Evolutionary conservation across 2,888 invertebrate genomes (phyloP), one percentile per base, ranked within the genome.

Genomic region (Blomia tropicalis): DNA sequence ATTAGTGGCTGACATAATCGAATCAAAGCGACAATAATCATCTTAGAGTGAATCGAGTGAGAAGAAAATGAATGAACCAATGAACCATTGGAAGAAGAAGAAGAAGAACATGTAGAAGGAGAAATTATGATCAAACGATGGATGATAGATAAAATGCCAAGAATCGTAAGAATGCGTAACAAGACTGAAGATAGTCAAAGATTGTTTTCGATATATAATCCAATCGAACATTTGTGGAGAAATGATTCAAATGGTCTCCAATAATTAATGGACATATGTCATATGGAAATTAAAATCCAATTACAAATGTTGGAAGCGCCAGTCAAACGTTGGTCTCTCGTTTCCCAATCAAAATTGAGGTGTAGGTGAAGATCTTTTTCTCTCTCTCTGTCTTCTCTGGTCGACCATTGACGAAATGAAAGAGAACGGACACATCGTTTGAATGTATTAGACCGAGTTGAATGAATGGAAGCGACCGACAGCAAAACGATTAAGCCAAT

Each of bases 81-180:
- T n/a, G 41, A n/a, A n/a, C n/a, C 14, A 41, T 14, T 41, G 41
- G n/a, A 41, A 41, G 41, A 41, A n/a, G 41, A 41, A n/a, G 41
- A 14, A 41, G 41, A 41, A 17, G 14, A 41, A 41, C n/a, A n/a
- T 41, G 41, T 41, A n/a, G 14, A 41, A 14, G 41, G 14, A 41
- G 41, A 17, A 41, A 41, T 41, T n/a, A 41, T n/a, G 14, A 17
- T 41, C 14, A n/a, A 41, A n/a, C 51, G 4, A 36, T 56, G 56
- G 29, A 54, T 54, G 54, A 23, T 5, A 23, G 22, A 54, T 14
- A 5, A 5, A 56, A 47, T 47, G 56, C 25, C 2, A 56, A 25
- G 29, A 56, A 56, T 56, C 56, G 25, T 11, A 56, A 56, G 56
- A 56, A 56, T 56, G 56, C 56, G 56, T 56, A 56, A 56, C 56